Conservation (phyloP, 2,113 vertebrate species). For the Ivindomyrus marchei region DNA sequence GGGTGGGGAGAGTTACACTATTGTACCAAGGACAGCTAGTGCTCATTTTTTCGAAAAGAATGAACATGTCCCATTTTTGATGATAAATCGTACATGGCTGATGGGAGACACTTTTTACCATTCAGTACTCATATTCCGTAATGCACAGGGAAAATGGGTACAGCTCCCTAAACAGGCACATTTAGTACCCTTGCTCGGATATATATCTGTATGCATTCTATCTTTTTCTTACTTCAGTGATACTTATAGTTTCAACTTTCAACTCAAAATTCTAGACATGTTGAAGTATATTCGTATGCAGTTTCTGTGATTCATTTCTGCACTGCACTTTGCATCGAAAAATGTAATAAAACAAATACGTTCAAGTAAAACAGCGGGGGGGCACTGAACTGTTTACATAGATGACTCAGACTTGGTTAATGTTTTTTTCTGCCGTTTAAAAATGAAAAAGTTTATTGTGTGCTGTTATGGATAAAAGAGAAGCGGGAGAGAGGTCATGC, state of each 20-base stretch:
- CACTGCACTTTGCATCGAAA: neutral
- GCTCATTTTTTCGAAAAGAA: neutral
- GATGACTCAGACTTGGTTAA: neutral
- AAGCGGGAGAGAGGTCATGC: neutral
- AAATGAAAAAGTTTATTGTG: neutral
- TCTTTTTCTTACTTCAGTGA: neutral
- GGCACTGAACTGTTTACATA: neutral
- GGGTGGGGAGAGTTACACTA: neutral
- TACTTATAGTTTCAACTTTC: neutral
- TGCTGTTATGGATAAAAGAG: neutral
- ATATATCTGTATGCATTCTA: neutral
- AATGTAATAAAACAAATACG: neutral
- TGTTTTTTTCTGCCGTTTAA: neutral
- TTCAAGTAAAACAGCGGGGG: neutral
- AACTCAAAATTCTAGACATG: neutral
- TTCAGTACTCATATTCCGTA: neutral
- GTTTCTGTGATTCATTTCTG: neutral
- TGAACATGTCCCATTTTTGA: neutral
- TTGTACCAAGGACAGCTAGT: neutral
- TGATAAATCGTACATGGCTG: neutral
- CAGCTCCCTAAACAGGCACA: neutral
- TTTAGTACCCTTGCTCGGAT: neutral
- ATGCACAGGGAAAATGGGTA: neutral
- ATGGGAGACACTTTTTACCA: neutral
- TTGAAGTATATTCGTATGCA: neutral